Conservation (phyloP, 2,888 invertebrate genomes). For the Cephus rjabovi region DNA sequence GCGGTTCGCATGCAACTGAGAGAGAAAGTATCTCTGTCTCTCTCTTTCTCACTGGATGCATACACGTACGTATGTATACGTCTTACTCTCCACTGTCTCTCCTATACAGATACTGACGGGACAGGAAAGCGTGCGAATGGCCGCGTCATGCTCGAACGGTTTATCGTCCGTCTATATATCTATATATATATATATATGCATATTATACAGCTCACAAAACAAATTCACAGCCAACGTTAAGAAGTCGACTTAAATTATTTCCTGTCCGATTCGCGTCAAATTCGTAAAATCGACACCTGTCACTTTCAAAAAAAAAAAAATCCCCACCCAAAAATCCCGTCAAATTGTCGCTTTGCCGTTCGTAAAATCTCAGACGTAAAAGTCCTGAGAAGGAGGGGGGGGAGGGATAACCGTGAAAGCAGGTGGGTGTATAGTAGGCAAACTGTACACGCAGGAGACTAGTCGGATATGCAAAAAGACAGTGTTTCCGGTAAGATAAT, state of each 20-base stretch:
- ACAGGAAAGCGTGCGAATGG: constrained; percentile 4
- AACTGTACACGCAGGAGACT: neutral
- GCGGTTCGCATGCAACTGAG: neutral
- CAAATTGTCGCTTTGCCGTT: neutral
- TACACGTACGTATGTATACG: neutral
- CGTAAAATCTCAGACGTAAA: no score
- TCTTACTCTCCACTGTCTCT: neutral
- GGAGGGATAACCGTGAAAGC: neutral
- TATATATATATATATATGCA: constrained; percentile 3
- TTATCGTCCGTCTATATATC: neutral
- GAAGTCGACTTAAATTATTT: neutral
- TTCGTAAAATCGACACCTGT: neutral
- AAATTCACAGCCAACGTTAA: neutral
- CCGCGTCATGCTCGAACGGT: constrained; percentile 1
- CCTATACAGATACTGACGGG: neutral
- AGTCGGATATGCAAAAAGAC: fast-evolving
- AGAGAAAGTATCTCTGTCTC: neutral
- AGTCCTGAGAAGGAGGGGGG: no score
- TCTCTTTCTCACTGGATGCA: neutral
- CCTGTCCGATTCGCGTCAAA: neutral
- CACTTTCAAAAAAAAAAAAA: no score
- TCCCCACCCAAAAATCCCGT: constrained; percentile 13
- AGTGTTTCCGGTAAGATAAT: neutral
- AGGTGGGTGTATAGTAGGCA: neutral
- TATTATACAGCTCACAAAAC: neutral